These are phyloP conservation scores for Osmerus mordax DNA, from an alignment of 2,113 vertebrate genomes.

Conservation along the genomic window DNA sequence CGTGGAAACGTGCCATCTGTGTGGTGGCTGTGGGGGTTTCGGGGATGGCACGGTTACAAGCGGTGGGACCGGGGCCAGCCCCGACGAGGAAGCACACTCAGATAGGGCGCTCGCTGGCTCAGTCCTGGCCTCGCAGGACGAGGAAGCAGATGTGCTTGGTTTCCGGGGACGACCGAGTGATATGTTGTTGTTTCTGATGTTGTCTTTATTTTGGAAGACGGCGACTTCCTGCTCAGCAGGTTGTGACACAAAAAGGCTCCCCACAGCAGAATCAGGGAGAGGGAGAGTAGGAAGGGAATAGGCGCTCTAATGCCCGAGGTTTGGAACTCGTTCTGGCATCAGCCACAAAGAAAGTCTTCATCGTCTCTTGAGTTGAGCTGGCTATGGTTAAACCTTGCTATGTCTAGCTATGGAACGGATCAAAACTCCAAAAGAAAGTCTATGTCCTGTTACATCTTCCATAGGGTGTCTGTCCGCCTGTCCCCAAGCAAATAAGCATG, in stretches of 20 bases:
- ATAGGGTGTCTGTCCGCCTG: neutral
- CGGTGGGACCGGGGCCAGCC: conserved; percentile 27
- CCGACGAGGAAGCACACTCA: conserved; percentile 46
- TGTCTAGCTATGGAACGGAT: neutral
- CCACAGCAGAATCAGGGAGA: too few relatives aligned
- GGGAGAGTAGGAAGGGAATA: too few relatives aligned
- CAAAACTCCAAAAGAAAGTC: too few relatives aligned
- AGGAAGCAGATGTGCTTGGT: neutral
- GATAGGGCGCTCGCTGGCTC: conserved; percentile 12
- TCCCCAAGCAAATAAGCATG: neutral
- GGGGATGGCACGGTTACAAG: conserved; percentile 31
- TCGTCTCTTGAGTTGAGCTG: neutral
- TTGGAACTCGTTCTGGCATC: too few relatives aligned
- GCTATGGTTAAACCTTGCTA: conserved; percentile 1
- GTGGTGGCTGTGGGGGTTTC: conserved; percentile 10
- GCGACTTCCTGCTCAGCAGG: too few relatives aligned
- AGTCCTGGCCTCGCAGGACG: neutral
- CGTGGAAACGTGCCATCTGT: conserved; percentile 33
- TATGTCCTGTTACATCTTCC: too few relatives aligned
- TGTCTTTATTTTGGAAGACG: neutral
- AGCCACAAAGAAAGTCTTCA: too few relatives aligned
- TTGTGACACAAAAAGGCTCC: too few relatives aligned
- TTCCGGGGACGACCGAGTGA: neutral
- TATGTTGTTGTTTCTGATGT: neutral
- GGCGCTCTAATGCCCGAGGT: too few relatives aligned